Evolutionary conservation across 2,888 invertebrate genomes (phyloP).

Genomic region (Hypsopygia costalis): DNA sequence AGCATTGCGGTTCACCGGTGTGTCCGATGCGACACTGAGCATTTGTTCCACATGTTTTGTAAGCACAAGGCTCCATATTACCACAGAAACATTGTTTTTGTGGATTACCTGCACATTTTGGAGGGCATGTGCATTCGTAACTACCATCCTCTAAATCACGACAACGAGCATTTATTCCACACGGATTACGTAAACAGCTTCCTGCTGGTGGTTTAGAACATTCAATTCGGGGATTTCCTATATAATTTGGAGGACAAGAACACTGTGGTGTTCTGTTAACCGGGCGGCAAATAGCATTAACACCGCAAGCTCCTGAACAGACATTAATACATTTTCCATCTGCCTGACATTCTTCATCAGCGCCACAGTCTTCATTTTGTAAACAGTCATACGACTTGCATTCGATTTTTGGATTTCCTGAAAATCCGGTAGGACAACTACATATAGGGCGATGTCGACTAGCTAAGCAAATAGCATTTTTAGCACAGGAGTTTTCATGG

Average conservation of each 20-base stretch:
- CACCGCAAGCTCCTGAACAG: constrained; percentile 89
- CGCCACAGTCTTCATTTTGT: constrained; percentile 87
- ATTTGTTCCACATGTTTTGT: constrained; percentile 89
- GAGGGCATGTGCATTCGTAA: constrained; percentile 90
- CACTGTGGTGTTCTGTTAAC: constrained; percentile 89
- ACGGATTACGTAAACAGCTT: constrained; percentile 90
- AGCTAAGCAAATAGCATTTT: constrained; percentile 88
- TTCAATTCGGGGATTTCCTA: constrained; percentile 89
- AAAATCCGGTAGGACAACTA: constrained; percentile 91
- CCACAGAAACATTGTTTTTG: constrained; percentile 90
- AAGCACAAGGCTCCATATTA: constrained; percentile 87
- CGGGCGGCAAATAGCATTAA: constrained; percentile 92
- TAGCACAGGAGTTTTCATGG: constrained; percentile 86
- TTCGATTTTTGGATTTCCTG: constrained; percentile 88
- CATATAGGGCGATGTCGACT: constrained; percentile 92
- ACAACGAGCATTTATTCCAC: constrained; percentile 91
- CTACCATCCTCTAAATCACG: constrained; percentile 87
- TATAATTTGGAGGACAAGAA: constrained; percentile 89
- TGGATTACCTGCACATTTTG: constrained; percentile 91
- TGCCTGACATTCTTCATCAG: constrained; percentile 87
- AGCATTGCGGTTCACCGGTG: constrained; percentile 88
- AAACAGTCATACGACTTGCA: constrained; percentile 90
- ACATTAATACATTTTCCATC: constrained; percentile 89
- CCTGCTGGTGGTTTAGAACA: constrained; percentile 86
- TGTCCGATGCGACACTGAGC: constrained; percentile 88